Base-by-base conservation (phyloP, 2,888 invertebrate genomes). In the Mycalesis mineus region DNA sequence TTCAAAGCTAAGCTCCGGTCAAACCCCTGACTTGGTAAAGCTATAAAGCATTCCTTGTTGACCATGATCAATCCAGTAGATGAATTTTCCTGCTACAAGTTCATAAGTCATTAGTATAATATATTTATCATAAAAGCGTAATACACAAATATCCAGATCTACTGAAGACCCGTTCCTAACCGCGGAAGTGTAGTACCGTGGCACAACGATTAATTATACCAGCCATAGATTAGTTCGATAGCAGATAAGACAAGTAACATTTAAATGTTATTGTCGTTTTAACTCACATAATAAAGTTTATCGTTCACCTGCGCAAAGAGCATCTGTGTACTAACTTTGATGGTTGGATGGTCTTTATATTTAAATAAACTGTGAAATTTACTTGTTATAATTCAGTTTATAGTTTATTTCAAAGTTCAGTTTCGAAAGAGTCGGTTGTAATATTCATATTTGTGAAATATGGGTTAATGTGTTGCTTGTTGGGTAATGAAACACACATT, bases 121-220 rank as follows among this genome's bases (percentile, higher is more conserved):
- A 47, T 55, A 58, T 61, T 63, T 67, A 40, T 40, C 28, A 48
- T 48, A 55, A 40, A 55, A 48, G 39, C 48, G 40, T 36, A 36
- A 50, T 49, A 52, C 49, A 58, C 58, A 50, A 57, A 57, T 56
- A 60, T 68, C 68, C 65, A 67, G 67, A 54, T 67, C 67, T 68
- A 62, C 64, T 55, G 40, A 50, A 67, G 78, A 79, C 82, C 73
- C 64, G 80, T 80, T 77, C 62, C 54, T 49, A 62, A 74, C 71
- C 70, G 67, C 81, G 83, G 82, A 83, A 82, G 82, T 78, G 69
- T 64, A 65, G 51, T 11, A 64, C 65, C 64, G 61, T 65, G 69
- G 68, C 67, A 68, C 60, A 55, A 66, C 77, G 76, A 83, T 84
- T 83, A 82, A 82, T 84, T 80, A 79, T 74, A 65, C 54, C 36